Percentiles rank a stretch among this genome's conserved stretches.
These are phyloP conservation scores for Podiceps cristatus DNA, from an alignment of 2,113 vertebrate species.

Conservation along the genomic window DNA sequence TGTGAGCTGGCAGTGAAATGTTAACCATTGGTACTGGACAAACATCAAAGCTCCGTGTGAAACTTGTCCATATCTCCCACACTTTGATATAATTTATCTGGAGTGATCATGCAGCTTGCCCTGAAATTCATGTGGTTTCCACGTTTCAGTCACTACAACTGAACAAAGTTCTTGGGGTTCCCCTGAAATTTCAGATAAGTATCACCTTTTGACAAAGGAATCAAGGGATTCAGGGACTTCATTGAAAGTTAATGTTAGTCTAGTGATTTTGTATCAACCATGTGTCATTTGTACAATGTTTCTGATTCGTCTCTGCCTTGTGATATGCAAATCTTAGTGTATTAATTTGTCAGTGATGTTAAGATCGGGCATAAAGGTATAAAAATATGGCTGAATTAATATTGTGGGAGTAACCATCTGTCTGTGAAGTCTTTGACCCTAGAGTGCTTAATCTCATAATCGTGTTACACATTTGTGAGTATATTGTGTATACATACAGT, in stretches of 20 bases:
- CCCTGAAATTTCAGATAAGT: not conserved
- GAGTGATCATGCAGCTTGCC: not conserved
- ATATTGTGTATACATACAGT: not conserved
- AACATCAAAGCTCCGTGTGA: not conserved
- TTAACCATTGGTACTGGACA: not conserved
- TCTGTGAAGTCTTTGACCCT: not conserved
- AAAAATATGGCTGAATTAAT: not conserved
- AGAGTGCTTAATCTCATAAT: not conserved
- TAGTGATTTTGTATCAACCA: not conserved
- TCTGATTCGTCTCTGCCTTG: not conserved
- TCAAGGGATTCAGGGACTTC: not conserved
- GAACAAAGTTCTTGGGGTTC: not conserved
- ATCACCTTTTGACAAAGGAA: not conserved
- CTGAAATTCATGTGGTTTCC: not conserved
- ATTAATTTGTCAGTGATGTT: not conserved
- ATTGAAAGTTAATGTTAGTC: not conserved
- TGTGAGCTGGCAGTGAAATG: not conserved
- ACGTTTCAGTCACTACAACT: fast-evolving
- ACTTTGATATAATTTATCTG: not conserved
- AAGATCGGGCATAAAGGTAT: not conserved
- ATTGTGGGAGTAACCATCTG: not conserved
- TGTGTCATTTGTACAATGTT: not conserved
- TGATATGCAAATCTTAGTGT: not conserved
- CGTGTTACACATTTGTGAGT: not conserved
- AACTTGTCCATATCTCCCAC: fast-evolving